These are phyloP conservation scores for Actinia equina DNA, from an alignment of 64 coral and sea anemone species.

Conservation along the genomic window DNA sequence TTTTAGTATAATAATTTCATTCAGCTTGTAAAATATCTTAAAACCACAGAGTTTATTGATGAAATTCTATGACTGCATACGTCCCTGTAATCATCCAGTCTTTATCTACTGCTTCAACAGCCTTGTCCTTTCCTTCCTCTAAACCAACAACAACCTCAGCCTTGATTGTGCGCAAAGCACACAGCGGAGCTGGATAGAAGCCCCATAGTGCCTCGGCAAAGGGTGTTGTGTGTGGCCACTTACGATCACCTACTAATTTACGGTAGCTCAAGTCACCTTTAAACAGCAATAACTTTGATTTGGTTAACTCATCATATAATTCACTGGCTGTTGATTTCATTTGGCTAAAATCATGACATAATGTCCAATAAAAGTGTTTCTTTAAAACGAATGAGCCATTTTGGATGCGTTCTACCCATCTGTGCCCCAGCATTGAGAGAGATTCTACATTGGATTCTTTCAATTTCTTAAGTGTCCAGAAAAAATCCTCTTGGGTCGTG, in stretches of 20 bases:
- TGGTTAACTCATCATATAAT: slow-evolving; percentile 69
- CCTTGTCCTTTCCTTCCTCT: slow-evolving; percentile 50
- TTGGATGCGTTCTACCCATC: slow-evolving; percentile 59
- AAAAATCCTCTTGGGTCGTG: slow-evolving; percentile 56
- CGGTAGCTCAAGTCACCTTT: slow-evolving; percentile 99
- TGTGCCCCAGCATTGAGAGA: slow-evolving; percentile 54
- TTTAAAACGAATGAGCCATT: slow-evolving; percentile 75
- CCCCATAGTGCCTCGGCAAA: slow-evolving; percentile 82
- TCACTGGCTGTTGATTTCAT: slow-evolving; percentile 58
- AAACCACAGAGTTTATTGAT: not conserved
- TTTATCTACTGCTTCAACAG: slow-evolving; percentile 45
- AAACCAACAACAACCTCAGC: slow-evolving; percentile 90
- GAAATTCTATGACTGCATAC: slow-evolving; percentile 78
- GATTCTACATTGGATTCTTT: slow-evolving; percentile 41
- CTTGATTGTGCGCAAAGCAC: slow-evolving; percentile 91
- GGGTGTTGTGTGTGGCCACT: slow-evolving; percentile 73
- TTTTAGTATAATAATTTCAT: too few species aligned
- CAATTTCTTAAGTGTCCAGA: slow-evolving; percentile 73
- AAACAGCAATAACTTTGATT: slow-evolving; percentile 87
- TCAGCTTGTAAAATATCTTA: too few species aligned
- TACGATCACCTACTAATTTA: slow-evolving; percentile 92
- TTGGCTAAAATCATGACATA: slow-evolving; percentile 88
- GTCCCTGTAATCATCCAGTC: slow-evolving; percentile 93
- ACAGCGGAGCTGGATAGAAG: slow-evolving; percentile 75
- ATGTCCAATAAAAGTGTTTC: slow-evolving; percentile 81